Evolutionary conservation across 1,140 invertebrate species (phyloP).

Genomic region (Megalopta genalis): DNA sequence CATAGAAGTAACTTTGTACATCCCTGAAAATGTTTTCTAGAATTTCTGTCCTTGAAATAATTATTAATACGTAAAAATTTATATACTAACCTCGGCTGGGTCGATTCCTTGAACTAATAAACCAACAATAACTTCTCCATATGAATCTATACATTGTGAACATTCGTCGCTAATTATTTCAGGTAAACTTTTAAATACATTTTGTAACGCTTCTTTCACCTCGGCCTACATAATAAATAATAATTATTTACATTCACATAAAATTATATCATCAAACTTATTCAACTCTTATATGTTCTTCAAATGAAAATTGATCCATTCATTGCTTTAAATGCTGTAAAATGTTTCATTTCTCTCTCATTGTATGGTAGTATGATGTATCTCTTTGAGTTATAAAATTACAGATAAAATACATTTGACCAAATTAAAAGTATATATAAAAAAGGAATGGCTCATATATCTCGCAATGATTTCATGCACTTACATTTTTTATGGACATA

Average conservation of each 20-base stretch:
- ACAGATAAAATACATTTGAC: too few species aligned
- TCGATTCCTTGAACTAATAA: constrained; percentile 90
- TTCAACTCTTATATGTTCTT: too few species aligned
- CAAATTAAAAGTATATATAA: too few species aligned
- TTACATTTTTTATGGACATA: too few species aligned
- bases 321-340: too few species aligned
- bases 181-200: constrained; percentile 86
- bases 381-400: too few species aligned
- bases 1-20: constrained; percentile 84
- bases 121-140: constrained; percentile 88
- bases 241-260: background rate
- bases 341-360: too few species aligned
- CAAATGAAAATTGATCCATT: too few species aligned
- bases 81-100: constrained; percentile 83
- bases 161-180: constrained; percentile 80
- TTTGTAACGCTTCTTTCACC: constrained; percentile 84
- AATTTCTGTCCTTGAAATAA: constrained; percentile 3
- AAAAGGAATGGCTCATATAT: too few species aligned
- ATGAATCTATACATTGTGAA: constrained; percentile 89
- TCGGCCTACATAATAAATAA: constrained; percentile 76
- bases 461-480: too few species aligned
- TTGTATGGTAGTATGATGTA: too few species aligned
- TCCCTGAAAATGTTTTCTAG: constrained; percentile 77
- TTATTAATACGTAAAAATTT: constrained; percentile 10
- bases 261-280: too few species aligned